These are phyloP conservation scores for Silurus meridionalis DNA, from an alignment of 2,113 vertebrate genomes.

Conservation along the genomic window DNA sequence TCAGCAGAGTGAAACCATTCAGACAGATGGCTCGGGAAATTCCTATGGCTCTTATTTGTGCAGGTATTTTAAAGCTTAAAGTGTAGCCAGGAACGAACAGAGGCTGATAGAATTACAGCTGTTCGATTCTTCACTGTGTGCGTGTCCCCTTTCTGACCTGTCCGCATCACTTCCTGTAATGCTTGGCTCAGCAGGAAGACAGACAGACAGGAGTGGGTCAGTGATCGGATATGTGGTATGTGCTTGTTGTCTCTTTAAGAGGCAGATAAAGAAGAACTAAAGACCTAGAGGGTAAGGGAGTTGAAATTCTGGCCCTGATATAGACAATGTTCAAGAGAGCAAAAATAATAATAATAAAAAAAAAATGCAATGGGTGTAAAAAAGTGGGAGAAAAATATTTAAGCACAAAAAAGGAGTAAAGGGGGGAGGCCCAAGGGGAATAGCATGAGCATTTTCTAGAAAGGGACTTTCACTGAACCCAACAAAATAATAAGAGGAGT, in stretches of 20 bases:
- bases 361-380: no score
- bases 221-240: constrained; percentile 22
- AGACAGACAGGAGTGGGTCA: constrained; percentile 26
- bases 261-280: not conserved
- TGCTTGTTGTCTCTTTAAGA: constrained; percentile 3
- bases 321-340: not conserved
- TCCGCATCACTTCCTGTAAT: constrained; percentile 41
- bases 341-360: not conserved
- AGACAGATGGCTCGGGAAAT: not conserved
- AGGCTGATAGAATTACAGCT: not conserved
- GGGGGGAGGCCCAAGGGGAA: constrained; percentile 37
- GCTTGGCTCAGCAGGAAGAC: constrained; percentile 37
- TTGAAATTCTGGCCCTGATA: not conserved
- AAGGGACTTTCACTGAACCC: constrained; percentile 33
- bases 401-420: not conserved
- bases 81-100: not conserved
- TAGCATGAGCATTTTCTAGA: constrained; percentile 8
- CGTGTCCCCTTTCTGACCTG: constrained; percentile 39
- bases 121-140: not conserved
- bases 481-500: constrained; percentile 34
- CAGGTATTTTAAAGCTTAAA: not conserved
- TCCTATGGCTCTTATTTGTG: not conserved
- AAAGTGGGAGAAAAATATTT: not conserved
- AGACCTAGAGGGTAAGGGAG: not conserved
- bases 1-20: not conserved